Base-by-base conservation (phyloP, 2,113 vertebrate genomes). In the Podarcis raffonei region DNA sequence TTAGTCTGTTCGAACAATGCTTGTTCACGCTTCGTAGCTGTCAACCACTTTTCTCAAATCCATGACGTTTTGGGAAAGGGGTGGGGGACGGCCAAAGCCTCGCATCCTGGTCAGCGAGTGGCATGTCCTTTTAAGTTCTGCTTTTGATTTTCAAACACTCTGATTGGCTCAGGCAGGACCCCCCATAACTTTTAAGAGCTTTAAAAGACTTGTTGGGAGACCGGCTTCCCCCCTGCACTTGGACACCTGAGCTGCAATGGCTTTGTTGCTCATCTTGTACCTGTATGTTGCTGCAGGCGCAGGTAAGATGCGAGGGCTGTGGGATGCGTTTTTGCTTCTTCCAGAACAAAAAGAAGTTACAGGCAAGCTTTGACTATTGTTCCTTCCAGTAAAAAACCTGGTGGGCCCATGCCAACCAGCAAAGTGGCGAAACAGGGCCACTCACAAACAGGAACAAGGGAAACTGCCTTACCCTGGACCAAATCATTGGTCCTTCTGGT, bases 181-280 rank as follows among this genome's bases (percentile, higher is more conserved):
- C 57, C 42, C 6, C 22, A 0, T 77, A 22, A 53, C 25, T n/a
- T 23, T 57, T 4, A 0, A 12, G 7, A 1, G 2, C 16, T 87
- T 89, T 93, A 94, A 92, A 90, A 92, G 91, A 8, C 1, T 0
- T 1, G 30, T 16, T 0, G 8, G 42, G 57, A 16, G 35, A 0
- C 27, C 1, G 1, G 1, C 27, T 4, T 5, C 74, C 32, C 3
- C 57, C 48, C 48, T 48, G 48, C 48, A 48, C 9, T 30, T 32
- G 1, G 7, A 82, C 37, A 0, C 1, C 5, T 27, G 3, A 30
- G 81, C 32, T 0, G 48, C 87, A n/a, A 92, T 93, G 92, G 83
- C 87, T 39, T n/a, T 23, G 0, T 3, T 76, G 7, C 22, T 80
- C 1, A 0, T 23, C 83, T 23, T 88, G 62, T 35, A 84, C 1